Evolutionary conservation across 2,888 invertebrate genomes (phyloP).

Genomic region (Callyntrura sp.): DNA sequence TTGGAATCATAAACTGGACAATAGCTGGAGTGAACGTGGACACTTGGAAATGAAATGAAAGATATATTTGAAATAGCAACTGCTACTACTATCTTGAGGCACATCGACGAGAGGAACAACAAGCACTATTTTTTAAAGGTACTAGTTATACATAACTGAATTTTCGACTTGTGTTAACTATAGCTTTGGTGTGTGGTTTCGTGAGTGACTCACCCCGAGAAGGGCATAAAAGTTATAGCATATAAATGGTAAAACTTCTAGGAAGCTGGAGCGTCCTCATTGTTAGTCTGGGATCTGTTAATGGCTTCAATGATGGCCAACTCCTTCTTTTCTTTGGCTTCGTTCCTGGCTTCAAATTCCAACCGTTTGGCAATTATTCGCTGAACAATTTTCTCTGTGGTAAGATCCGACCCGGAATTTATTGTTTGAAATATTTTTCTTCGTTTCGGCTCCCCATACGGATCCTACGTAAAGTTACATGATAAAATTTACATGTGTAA

Average conservation of each 20-base stretch:
- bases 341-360: constrained; percentile 82
- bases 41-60: too few species aligned
- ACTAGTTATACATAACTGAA: too few species aligned
- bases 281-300: constrained; percentile 60
- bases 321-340: constrained; percentile 83
- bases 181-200: too few species aligned
- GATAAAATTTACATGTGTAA: not conserved
- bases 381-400: constrained; percentile 97
- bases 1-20: too few species aligned
- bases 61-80: too few species aligned
- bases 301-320: constrained; percentile 77
- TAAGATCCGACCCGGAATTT: constrained; percentile 95
- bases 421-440: constrained; percentile 91
- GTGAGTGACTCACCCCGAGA: too few species aligned
- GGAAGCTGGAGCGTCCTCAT: not conserved
- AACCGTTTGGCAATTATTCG: constrained; percentile 90
- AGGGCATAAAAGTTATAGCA: too few species aligned
- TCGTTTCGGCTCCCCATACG: constrained; percentile 75
- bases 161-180: too few species aligned
- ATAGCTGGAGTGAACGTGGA: too few species aligned
- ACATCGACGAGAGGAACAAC: not conserved
- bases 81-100: too few species aligned
- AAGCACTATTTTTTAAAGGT: not conserved
- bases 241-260: not conserved
- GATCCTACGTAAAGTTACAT: constrained; percentile 59